phyloP scores from a whole-genome alignment of 2,113 vertebrate species.

The Dicerorhinus sumatrensis region DNA sequence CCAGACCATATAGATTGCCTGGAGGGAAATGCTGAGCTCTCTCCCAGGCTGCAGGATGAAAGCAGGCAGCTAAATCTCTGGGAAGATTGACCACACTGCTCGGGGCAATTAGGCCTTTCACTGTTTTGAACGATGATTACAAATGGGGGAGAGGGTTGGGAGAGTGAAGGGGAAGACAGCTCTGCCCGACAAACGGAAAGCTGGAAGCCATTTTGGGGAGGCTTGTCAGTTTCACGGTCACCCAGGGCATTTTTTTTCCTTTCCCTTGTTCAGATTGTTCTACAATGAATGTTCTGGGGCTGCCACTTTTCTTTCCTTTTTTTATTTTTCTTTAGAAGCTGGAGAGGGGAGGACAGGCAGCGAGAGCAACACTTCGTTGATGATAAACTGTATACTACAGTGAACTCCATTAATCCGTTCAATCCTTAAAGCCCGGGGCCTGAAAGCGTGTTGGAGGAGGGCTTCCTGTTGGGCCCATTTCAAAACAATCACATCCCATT shows the following conservation, averaged over 20 bases:
- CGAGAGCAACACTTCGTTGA: constrained; percentile 45
- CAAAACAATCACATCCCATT: constrained; percentile 75
- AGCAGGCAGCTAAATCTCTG: constrained; percentile 82
- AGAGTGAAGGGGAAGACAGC: constrained; percentile 35
- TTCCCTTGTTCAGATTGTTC: constrained; percentile 33
- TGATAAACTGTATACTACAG: constrained; percentile 67
- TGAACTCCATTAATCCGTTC: constrained; percentile 68
- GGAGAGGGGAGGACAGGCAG: constrained; percentile 49
- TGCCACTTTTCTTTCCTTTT: neutral
- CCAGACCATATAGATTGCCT: constrained; percentile 87
- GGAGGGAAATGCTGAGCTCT: constrained; percentile 84
- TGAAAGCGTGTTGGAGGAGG: constrained; percentile 49
- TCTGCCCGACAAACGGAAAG: neutral
- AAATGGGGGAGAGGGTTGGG: neutral
- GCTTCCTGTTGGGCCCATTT: constrained; percentile 75
- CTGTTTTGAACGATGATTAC: constrained; percentile 55
- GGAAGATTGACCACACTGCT: constrained; percentile 75
- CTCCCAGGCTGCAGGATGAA: constrained; percentile 83
- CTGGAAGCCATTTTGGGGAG: constrained; percentile 34
- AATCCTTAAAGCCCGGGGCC: constrained; percentile 52
- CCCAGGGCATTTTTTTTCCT: neutral
- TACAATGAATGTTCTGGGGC: neutral
- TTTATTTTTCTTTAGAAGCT: constrained; percentile 63
- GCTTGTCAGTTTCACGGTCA: constrained; percentile 36
- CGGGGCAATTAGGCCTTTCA: constrained; percentile 81